A percentile compares a stretch with the other conserved stretches of the same genome.
Evolutionary conservation across 2,113 vertebrate genomes (phyloP).

Genomic region (Brienomyrus brachyistius): DNA sequence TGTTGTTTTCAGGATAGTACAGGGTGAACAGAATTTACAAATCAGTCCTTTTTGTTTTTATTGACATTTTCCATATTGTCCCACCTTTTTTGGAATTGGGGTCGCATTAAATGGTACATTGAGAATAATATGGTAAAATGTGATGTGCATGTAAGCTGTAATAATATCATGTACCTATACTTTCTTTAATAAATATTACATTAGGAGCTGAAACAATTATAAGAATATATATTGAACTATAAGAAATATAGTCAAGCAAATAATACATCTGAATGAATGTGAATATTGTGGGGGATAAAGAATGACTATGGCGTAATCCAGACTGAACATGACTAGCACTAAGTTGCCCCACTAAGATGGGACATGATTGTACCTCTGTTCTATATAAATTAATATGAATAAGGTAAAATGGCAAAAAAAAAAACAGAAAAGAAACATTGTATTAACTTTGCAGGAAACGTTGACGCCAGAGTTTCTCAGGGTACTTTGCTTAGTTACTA

Average conservation of each 20-base stretch:
- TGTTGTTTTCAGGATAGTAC: neutral
- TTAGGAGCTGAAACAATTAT: neutral
- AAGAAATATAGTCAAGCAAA: neutral
- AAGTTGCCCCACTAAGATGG: neutral
- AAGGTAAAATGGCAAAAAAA: neutral
- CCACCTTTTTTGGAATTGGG: neutral
- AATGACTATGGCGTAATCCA: neutral
- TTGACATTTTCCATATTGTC: neutral
- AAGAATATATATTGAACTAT: neutral
- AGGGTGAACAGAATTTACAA: neutral
- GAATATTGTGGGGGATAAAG: neutral
- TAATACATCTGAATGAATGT: neutral
- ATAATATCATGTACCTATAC: neutral
- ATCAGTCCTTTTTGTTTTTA: neutral
- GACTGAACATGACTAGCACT: neutral
- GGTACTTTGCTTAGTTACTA: neutral
- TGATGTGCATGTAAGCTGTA: neutral
- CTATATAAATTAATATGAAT: neutral
- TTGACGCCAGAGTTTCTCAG: neutral
- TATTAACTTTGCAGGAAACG: neutral
- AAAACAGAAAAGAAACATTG: neutral
- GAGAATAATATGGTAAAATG: neutral
- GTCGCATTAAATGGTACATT: neutral
- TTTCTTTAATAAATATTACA: neutral
- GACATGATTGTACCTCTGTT: neutral